Base-by-base conservation (phyloP, 30 jellyfish, hydroid and myxozoan species). In the Clytia hemisphaerica region DNA sequence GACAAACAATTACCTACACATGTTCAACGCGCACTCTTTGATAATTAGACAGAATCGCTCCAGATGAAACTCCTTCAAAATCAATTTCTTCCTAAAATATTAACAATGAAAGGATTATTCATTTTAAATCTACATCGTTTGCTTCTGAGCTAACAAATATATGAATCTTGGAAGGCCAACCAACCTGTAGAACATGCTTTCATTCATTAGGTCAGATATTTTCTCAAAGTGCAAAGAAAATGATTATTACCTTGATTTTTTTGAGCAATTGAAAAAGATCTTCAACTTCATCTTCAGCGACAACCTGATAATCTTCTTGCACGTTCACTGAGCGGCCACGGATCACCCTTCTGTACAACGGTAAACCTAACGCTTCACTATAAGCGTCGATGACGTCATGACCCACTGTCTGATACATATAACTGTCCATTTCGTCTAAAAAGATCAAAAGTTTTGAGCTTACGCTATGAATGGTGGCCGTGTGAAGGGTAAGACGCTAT, bases 371-470 rank as follows among this genome's bases (percentile, higher is more conserved):
- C 28, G 95, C 99, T 30, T 82, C 95, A 2, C 93, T 78, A 66
- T 67, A 83, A 4, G 67, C 45, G 45, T 71, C 85, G 38, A 91
- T 66, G 4, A 73, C 94, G 65, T 91, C 78, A 73, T 82, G 95
- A 16, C 99, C 99, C 48, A 91, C 99, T 4, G 94, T 81, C 68
- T 91, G 99, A 73, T 75, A 91, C 95, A 81, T 80, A 34, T 50
- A 82, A 57, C 99, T 91, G 29, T 91, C 95, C 36, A 91, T 54
- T 61, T 91, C 99, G 77, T 81, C 95, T 82, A 46, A 15, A 73
- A 80, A n/a, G 21, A 21, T n/a, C 6, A n/a, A n/a, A n/a, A n/a
- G n/a, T n/a, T n/a, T n/a, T n/a, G n/a, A n/a, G n/a, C n/a, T n/a
- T n/a, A n/a, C n/a, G n/a, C n/a, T n/a, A n/a, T n/a, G n/a, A n/a